Base-by-base conservation (phyloP, 2,888 invertebrate genomes). In the Plusia festucae region DNA sequence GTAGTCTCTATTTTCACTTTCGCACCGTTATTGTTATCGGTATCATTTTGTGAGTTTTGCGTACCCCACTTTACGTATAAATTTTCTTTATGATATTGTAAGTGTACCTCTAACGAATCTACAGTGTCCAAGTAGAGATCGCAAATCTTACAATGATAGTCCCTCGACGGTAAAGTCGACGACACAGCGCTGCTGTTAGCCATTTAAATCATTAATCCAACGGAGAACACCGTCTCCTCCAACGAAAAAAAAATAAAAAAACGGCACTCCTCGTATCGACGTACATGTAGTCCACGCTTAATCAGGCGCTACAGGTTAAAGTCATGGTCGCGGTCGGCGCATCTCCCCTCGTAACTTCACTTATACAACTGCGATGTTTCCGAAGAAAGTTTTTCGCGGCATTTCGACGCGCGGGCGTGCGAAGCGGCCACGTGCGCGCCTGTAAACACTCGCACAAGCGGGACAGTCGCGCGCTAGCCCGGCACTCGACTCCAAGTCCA, bases 61-160 rank as follows among this genome's bases (percentile, higher is more conserved):
- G 95, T 96, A 59, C 96, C 96, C 97, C 97, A 97, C 91, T 97
- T 97, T 76, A 96, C 96, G 85, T 97, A 93, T 81, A 97, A 93
- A 86, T 97, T 97, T 86, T 97, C 97, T 89, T 97, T 97, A 85
- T 97, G 97, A 90, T 97, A 98, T 86, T 97, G 97, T 83, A 97
- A 94, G 92, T 98, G 98, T 75, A 97, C 97, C 84, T 97, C 97
- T 78, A 98, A 95, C 68, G 97, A 97, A 84, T 97, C 97, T 68
- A 96, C 96, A 81, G 97, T 97, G 88, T 98, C 97, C 87, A 98
- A 96, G 85, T 96, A 96, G 78, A 97, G 93, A 84, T 96, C 97
- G 93, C 97, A 98, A 90, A 97, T 96, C 91, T 97, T 97, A 93
- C 97, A 98, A 88, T 96, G 96, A 89, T 96, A 96, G 82, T 96